Evolutionary conservation across 2,113 vertebrate genomes (phyloP).

Genomic region (Diglossa brunneiventris): DNA sequence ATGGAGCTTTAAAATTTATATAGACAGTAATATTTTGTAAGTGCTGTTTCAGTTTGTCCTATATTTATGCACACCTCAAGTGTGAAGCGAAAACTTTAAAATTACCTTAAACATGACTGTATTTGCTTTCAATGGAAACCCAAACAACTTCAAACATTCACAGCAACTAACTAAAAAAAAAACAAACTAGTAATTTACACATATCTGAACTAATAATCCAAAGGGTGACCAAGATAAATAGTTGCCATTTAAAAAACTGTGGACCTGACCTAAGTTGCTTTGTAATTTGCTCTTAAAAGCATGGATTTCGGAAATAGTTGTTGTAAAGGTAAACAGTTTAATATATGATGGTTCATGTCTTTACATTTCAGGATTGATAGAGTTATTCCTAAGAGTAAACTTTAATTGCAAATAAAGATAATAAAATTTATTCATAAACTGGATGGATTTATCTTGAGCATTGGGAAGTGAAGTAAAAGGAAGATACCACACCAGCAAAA

Average conservation of each 20-base stretch:
- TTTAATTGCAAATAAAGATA: background rate
- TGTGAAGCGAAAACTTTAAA: background rate
- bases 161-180: background rate
- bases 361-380: background rate
- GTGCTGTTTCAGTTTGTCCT: background rate
- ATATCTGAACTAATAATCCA: background rate
- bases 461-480: background rate
- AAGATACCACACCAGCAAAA: background rate
- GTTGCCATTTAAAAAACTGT: background rate
- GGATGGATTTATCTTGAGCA: background rate
- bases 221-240: background rate
- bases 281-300: background rate
- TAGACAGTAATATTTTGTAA: background rate
- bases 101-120: background rate
- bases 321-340: background rate
- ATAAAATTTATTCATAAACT: background rate
- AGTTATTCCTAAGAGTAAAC: background rate
- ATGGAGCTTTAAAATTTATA: background rate
- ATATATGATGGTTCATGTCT: background rate
- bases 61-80: background rate
- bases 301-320: background rate
- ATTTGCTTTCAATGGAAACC: background rate
- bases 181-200: background rate
- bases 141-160: background rate
- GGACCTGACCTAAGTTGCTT: background rate